These are phyloP conservation scores for Bos javanicus DNA, from an alignment of 2,113 vertebrate species.

Conservation along the genomic window DNA sequence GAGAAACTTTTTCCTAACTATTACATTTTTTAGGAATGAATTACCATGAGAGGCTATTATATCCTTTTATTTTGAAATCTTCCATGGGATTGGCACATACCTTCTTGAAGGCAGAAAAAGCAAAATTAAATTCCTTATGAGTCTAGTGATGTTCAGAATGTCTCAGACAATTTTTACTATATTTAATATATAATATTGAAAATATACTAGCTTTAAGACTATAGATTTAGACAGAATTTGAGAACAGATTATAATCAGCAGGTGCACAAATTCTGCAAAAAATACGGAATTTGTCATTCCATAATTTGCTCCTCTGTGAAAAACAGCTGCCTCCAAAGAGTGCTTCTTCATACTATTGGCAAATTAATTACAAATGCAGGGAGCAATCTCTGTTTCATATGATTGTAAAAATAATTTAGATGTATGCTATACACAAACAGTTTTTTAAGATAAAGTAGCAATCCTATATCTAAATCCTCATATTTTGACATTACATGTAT, in stretches of 20 bases:
- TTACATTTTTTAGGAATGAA: neutral
- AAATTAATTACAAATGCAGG: slow-evolving; percentile 50
- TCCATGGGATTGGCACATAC: neutral
- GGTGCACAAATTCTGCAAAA: slow-evolving; percentile 33
- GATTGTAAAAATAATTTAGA: slow-evolving; percentile 50
- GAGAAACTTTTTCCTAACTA: neutral
- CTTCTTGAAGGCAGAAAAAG: slow-evolving; percentile 9
- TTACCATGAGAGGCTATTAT: neutral
- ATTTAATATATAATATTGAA: neutral
- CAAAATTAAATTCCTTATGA: neutral
- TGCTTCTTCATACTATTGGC: slow-evolving; percentile 12
- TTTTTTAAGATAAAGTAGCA: neutral
- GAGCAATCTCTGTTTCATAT: slow-evolving; percentile 30
- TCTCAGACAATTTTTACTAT: slow-evolving; percentile 20
- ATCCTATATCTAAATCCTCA: neutral
- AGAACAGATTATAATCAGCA: slow-evolving; percentile 42
- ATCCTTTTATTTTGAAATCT: slow-evolving; percentile 39
- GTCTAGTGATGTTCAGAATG: neutral
- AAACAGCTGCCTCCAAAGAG: slow-evolving; percentile 40
- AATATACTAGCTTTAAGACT: neutral
- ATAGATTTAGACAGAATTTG: slow-evolving; percentile 24
- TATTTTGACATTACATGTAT: neutral
- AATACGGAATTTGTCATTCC: neutral
- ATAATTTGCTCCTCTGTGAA: slow-evolving; percentile 43
- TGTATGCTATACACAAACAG: neutral